Evolutionary conservation across 2,888 invertebrate genomes (phyloP).

Genomic region (Morpho helenor): DNA sequence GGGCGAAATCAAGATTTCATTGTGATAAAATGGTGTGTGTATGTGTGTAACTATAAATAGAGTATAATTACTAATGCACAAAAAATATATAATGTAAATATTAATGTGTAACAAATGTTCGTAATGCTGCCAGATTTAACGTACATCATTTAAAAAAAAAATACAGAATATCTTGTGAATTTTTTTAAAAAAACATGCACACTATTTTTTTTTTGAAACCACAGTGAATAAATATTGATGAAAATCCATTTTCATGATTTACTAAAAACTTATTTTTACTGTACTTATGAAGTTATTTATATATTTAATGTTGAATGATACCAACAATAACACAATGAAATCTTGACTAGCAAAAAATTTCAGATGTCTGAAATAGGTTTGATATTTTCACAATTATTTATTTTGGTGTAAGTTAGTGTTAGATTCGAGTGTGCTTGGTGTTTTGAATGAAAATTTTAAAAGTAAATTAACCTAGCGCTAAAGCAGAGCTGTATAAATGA

Average conservation of each 20-base stretch:
- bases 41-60: neutral
- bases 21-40: constrained; percentile 6
- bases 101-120: neutral
- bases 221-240: too few relatives aligned
- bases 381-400: constrained; percentile 29
- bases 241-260: too few relatives aligned
- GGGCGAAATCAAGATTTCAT: constrained; percentile 30
- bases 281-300: too few relatives aligned
- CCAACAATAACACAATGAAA: constrained; percentile 21
- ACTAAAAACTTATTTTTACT: too few relatives aligned
- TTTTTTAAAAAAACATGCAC: too few relatives aligned
- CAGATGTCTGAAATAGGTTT: constrained; percentile 18
- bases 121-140: too few relatives aligned
- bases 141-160: too few relatives aligned
- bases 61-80: neutral
- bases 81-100: neutral
- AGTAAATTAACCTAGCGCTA: constrained; percentile 16
- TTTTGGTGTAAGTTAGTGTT: constrained; percentile 23
- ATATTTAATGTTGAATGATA: neutral
- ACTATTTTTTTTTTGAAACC: too few relatives aligned
- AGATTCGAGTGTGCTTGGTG: constrained; percentile 9
- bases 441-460: constrained; percentile 5
- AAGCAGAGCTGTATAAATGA: constrained; percentile 56
- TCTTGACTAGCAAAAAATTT: constrained; percentile 22
- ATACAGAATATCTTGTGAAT: too few relatives aligned